Percentiles rank a stretch among this genome's conserved stretches.
Evolutionary conservation across 2,797 vertebrate species (phyloP).

Genomic region (Enoplosus armatus): DNA sequence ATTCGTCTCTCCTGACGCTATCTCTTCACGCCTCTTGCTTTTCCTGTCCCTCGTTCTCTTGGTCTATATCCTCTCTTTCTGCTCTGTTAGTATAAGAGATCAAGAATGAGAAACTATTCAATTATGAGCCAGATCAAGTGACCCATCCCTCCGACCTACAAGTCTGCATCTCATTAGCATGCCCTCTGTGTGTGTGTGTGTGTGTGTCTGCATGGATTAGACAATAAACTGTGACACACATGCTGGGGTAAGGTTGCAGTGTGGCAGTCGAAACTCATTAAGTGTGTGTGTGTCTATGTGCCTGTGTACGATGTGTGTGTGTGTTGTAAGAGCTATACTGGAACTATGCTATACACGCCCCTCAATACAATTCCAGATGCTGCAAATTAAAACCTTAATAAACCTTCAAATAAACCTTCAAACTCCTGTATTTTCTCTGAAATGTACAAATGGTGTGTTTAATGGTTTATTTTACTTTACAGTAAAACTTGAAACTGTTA

Average conservation of each 20-base stretch:
- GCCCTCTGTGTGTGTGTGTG: constrained; percentile 13
- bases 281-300: background rate
- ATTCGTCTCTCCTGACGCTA: background rate
- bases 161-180: constrained; percentile 50
- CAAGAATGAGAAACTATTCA: constrained; percentile 36
- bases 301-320: background rate
- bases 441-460: background rate
- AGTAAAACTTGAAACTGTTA: background rate
- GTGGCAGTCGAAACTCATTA: constrained; percentile 39
- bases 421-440: background rate
- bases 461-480: background rate
- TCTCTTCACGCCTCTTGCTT: constrained; percentile 1
- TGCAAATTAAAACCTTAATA: too few species aligned
- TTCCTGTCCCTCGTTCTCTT: background rate
- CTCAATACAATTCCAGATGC: background rate
- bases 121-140: constrained; percentile 42
- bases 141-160: constrained; percentile 52
- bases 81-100: constrained; percentile 18
- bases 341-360: background rate
- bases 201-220: background rate
- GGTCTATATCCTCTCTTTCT: constrained; percentile 6
- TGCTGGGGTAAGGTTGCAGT: constrained; percentile 48
- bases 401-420: background rate
- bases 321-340: background rate
- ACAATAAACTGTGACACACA: constrained; percentile 42